Evolutionary conservation across 92 coral and sea anemone species (phyloP), one percentile per base, ranked within the genome.

Genomic region (Porites divaricata): DNA sequence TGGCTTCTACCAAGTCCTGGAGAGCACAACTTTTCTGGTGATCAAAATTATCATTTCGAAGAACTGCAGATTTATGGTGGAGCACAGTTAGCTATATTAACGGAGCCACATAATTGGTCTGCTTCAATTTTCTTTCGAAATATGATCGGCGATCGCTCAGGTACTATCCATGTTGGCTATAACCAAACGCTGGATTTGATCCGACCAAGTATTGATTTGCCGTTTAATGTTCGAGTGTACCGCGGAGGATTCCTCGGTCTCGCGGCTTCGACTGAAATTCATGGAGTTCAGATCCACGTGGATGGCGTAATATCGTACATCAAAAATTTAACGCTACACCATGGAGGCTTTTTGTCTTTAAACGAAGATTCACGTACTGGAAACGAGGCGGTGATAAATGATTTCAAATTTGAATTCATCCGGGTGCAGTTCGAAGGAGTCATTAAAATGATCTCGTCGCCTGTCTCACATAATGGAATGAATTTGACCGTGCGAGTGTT

Each of bases 71-170:
- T 96, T 73, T 95, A 94, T 72, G 99, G 96, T 20, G 94, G 94
- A 19, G 95, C 93, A 5, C 99, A 96, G 72, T 81, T 96, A 50
- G 99, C 99, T 11, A 84, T 92, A 21, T 91, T 90, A 6, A 91
- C 98, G 13, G 70, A 86, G 75, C 98, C 96, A 11, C 89, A 90
- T 48, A 88, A 89, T 67, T 87, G 93, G 17, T 83, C 95, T 48
- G 97, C 99, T 9, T 85, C 98, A 82, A 75, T 96, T 82, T 90
- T 69, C 69, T 96, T 96, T 87, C 96, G 98, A 49, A 89, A 94
- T 76, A 96, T 96, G 99, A 96, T 96, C 83, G 99, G 99, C 49
- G 99, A 96, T 86, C 98, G 99, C 41, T 89, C 91, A 48, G 96
- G 99, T 19, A 96, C 98, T 21, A 88, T 96, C 25, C 99, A 96